phyloP scores from a whole-genome alignment of 2,113 vertebrate species.

The Trachemys scripta region DNA sequence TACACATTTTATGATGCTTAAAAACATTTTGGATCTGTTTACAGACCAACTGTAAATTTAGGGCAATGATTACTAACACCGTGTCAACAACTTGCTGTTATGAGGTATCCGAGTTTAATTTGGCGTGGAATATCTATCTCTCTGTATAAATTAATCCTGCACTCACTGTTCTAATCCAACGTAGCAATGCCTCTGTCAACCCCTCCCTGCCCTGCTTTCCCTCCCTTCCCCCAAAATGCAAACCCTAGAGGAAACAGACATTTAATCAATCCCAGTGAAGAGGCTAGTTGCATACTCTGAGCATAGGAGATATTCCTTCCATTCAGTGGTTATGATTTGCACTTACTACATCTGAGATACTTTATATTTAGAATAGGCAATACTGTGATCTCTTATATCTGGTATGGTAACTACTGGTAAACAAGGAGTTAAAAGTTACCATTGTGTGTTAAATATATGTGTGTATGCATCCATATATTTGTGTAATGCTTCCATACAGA shows the following conservation, averaged over 20 bases:
- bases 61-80: not conserved
- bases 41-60: not conserved
- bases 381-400: not conserved
- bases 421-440: not conserved
- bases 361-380: not conserved
- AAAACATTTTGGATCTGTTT: not conserved
- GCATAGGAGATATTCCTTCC: not conserved
- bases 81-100: not conserved
- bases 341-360: not conserved
- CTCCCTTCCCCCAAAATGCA: not conserved
- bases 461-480: not conserved
- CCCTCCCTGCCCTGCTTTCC: not conserved
- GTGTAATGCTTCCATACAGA: not conserved
- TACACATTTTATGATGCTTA: not conserved
- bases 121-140: not conserved
- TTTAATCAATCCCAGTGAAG: not conserved
- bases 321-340: not conserved
- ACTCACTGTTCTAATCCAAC: not conserved
- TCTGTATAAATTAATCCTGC: not conserved
- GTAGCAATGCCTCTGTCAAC: not conserved
- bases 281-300: rapidly evolving
- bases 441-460: rapidly evolving
- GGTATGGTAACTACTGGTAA: not conserved
- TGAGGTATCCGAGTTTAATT: rapidly evolving
- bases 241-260: not conserved